Conservation (phyloP, 1,140 invertebrate genomes). For the Littorina saxatilis region DNA sequence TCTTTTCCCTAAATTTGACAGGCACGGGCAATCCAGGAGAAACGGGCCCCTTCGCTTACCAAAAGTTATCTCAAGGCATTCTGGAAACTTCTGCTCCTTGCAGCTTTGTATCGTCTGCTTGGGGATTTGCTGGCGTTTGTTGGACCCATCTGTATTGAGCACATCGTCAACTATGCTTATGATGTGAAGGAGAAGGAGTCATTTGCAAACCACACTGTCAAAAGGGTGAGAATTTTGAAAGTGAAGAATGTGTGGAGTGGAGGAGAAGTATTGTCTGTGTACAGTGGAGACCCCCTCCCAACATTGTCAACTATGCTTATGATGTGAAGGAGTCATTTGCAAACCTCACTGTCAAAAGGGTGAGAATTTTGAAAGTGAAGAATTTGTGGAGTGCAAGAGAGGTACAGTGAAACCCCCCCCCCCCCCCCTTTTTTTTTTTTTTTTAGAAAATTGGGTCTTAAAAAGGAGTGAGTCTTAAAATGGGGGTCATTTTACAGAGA, state of each 20-base stretch:
- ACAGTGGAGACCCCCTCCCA: no score
- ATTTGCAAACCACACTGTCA: constrained; percentile 20
- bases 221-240: background rate
- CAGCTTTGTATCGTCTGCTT: constrained; percentile 86
- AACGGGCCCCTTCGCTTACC: constrained; percentile 60
- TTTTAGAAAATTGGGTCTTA: no score
- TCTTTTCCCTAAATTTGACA: no score
- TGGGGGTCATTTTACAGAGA: no score
- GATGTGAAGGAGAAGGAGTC: constrained; percentile 54
- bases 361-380: background rate
- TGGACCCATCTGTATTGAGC: constrained; percentile 85
- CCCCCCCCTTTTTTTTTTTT: background rate
- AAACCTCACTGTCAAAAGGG: constrained; percentile 11
- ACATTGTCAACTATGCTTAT: constrained; percentile 82
- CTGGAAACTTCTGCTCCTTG: constrained; percentile 87
- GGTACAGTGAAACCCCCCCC: no score
- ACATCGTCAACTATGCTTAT: constrained; percentile 82
- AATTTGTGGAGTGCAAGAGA: no score
- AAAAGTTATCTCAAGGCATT: constrained; percentile 83
- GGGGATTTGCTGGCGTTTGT: constrained; percentile 87
- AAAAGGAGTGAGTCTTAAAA: no score
- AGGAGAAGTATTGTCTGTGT: no score
- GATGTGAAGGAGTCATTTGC: constrained; percentile 55
- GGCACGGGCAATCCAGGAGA: constrained; percentile 46
- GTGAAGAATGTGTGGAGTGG: no score